These are phyloP conservation scores for Hesperophylax magnus DNA, from an alignment of 1,140 invertebrate species.

Conservation along the genomic window DNA sequence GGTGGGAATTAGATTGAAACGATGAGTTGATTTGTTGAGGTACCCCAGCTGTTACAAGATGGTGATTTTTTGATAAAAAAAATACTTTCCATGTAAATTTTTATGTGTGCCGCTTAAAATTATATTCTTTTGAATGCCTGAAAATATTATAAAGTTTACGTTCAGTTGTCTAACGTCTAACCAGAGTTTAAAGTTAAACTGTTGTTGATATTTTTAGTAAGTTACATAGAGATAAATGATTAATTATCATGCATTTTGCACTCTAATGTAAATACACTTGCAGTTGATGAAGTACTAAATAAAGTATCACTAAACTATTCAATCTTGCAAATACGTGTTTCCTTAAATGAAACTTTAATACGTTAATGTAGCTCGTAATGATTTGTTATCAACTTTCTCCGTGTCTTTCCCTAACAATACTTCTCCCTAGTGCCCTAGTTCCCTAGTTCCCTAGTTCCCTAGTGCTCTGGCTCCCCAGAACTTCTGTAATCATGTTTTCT, in stretches of 20 bases:
- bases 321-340: conserved; percentile 24
- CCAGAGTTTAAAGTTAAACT: conserved; percentile 35
- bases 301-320: conserved; percentile 9
- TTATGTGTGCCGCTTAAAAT: conserved; percentile 40
- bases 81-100: conserved; percentile 32
- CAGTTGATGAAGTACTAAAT: conserved; percentile 3
- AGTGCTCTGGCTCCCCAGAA: no score
- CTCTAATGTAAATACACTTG: conserved; percentile 45
- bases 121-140: conserved; percentile 34
- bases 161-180: conserved; percentile 19
- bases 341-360: not conserved
- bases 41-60: conserved; percentile 9
- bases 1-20: conserved; percentile 33
- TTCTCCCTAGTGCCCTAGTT: no score
- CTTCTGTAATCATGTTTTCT: no score
- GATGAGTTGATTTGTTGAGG: conserved; percentile 2
- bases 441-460: no score
- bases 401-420: not conserved
- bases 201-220: conserved; percentile 41
- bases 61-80: conserved; percentile 43
- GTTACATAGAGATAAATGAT: conserved; percentile 28
- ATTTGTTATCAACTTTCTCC: conserved; percentile 3
- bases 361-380: conserved; percentile 1
- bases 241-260: conserved; percentile 37
- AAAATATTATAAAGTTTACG: conserved; percentile 6